Conservation (phyloP, 2,888 invertebrate species). For the Ennomos erosarius region DNA sequence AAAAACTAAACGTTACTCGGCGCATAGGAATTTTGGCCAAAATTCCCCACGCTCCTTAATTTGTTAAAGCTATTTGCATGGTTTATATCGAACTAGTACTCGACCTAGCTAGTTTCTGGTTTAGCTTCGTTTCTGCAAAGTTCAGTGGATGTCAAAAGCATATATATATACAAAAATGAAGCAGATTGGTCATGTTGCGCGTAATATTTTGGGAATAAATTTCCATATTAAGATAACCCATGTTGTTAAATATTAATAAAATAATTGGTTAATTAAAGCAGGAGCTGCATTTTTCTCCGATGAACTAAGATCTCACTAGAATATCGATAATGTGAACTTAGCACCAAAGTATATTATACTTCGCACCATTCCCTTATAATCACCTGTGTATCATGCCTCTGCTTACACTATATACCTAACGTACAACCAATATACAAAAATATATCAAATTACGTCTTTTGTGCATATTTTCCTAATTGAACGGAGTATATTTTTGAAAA, state of each 20-base stretch:
- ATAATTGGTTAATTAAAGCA: constrained; percentile 10
- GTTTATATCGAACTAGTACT: no score
- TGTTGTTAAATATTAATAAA: constrained; percentile 32
- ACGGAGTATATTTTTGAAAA: constrained; percentile 78
- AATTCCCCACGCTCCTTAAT: no score
- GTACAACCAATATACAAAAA: constrained; percentile 49
- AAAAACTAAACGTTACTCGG: constrained; percentile 2
- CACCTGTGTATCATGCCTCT: constrained; percentile 50
- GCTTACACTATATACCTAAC: constrained; percentile 54
- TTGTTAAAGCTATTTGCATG: no score
- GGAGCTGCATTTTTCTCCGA: constrained; percentile 13
- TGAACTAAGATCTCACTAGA: constrained; percentile 28
- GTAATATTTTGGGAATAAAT: constrained; percentile 7
- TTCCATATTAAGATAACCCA: constrained; percentile 14
- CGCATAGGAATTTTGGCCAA: no score
- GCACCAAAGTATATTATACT: constrained; percentile 27
- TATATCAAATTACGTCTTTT: constrained; percentile 58
- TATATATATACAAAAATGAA: no score
- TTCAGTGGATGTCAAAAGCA: no score
- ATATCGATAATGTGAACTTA: constrained; percentile 26
- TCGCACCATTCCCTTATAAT: constrained; percentile 10
- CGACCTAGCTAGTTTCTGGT: no score
- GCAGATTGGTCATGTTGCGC: background rate
- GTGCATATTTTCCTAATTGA: constrained; percentile 65
- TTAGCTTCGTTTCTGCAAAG: no score